Percentiles rank a stretch among this genome's conserved stretches.
phyloP scores from a whole-genome alignment of 2,113 vertebrate genomes.

The Sander lucioperca region DNA sequence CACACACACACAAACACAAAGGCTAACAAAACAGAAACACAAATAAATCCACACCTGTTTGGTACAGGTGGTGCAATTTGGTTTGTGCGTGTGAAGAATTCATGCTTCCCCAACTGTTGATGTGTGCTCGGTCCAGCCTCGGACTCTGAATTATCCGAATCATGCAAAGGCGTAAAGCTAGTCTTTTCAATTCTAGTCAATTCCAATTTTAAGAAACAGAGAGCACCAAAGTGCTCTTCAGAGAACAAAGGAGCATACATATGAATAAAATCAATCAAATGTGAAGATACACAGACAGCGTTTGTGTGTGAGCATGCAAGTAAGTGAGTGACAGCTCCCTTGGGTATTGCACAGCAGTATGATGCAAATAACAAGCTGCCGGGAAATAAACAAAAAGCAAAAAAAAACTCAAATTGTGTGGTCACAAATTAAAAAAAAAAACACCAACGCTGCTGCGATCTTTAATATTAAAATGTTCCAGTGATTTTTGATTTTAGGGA shows the following conservation, averaged over 20 bases:
- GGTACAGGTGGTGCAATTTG: slow-evolving; percentile 25
- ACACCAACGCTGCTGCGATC: neutral
- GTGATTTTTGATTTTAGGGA: neutral
- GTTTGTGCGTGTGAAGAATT: neutral
- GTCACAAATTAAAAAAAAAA: neutral
- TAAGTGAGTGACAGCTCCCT: slow-evolving; percentile 11
- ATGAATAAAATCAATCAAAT: neutral
- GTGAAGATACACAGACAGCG: neutral
- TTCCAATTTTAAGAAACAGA: slow-evolving; percentile 17
- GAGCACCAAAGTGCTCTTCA: neutral
- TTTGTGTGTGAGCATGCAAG: neutral
- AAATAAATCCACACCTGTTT: slow-evolving; percentile 38
- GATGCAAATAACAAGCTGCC: slow-evolving; percentile 36
- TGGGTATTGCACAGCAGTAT: slow-evolving; percentile 10
- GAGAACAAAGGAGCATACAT: slow-evolving; percentile 3
- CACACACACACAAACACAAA: neutral
- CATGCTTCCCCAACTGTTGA: neutral
- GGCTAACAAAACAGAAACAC: neutral
- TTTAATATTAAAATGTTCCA: neutral
- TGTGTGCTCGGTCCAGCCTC: neutral
- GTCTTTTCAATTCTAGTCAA: slow-evolving; percentile 6
- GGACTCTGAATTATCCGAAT: slow-evolving; percentile 1
- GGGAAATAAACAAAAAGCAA: slow-evolving; percentile 26
- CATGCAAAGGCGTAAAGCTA: neutral
- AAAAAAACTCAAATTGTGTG: neutral